phyloP scores from a whole-genome alignment of 2,797 vertebrate genomes.

The Enteromius anoplus region DNA sequence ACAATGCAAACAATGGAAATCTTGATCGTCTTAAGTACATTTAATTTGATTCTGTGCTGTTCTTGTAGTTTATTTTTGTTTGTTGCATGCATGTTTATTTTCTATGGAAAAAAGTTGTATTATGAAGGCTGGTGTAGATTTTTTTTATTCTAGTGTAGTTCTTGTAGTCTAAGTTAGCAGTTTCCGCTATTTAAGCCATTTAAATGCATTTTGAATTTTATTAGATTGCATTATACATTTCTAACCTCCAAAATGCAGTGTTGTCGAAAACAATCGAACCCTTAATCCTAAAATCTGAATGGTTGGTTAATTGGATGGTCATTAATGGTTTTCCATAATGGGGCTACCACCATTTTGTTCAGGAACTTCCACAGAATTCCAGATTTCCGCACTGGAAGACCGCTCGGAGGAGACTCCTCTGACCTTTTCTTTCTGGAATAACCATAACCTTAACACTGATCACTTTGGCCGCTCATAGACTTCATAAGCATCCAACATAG shows the following conservation, averaged over 20 bases:
- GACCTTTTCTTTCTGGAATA: conserved; percentile 63
- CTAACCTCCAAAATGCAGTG: conserved; percentile 42
- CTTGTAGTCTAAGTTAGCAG: not conserved
- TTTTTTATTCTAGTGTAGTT: not conserved
- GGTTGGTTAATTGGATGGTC: conserved; percentile 61
- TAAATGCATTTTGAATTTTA: not conserved
- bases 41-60: not conserved
- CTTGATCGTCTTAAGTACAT: not conserved
- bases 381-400: conserved; percentile 65
- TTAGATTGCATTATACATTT: conserved; percentile 10
- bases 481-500: conserved; percentile 70
- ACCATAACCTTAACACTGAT: conserved; percentile 57
- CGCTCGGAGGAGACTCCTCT: conserved; percentile 64
- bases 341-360: conserved; percentile 64
- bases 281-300: conserved; percentile 49
- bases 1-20: not conserved
- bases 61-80: conserved; percentile 16
- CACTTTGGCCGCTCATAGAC: conserved; percentile 61
- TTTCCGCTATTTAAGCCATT: conserved; percentile 6
- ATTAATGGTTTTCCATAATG: conserved; percentile 66
- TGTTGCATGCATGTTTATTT: conserved; percentile 27
- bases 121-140: not conserved
- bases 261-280: conserved; percentile 35
- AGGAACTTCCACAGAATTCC: conserved; percentile 68
- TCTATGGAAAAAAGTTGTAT: not conserved